These are phyloP conservation scores for Meda fulgida DNA, from an alignment of 2,797 vertebrate species.

Conservation along the genomic window DNA sequence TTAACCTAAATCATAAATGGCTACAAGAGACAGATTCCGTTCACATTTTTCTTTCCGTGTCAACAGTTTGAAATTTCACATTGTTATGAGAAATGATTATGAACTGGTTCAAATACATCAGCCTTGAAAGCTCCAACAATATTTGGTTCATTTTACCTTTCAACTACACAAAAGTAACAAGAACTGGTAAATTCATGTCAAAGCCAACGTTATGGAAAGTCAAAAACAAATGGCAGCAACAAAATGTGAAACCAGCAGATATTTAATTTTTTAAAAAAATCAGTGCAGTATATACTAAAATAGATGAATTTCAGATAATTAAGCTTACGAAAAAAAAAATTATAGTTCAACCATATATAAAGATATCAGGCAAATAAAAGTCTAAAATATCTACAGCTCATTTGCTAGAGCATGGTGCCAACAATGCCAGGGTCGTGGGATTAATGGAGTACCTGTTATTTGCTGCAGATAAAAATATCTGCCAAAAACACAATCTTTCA, in stretches of 20 bases:
- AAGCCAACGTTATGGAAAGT: neutral
- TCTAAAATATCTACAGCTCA: neutral
- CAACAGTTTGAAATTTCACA: neutral
- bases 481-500: conserved; percentile 3
- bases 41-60: neutral
- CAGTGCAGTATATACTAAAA: conserved; percentile 8
- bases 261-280: conserved; percentile 7
- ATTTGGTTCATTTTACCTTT: neutral
- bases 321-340: neutral
- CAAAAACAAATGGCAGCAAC: neutral
- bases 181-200: neutral
- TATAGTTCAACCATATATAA: neutral
- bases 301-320: neutral
- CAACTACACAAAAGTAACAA: neutral
- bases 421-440: neutral
- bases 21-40: neutral
- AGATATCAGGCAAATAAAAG: neutral
- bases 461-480: neutral
- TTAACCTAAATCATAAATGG: neutral
- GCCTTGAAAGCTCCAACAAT: neutral
- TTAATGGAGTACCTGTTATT: neutral
- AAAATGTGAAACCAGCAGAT: neutral
- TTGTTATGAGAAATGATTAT: neutral
- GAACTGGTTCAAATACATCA: neutral
- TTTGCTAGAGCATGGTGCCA: neutral